Base-by-base conservation (phyloP, 2,113 vertebrate genomes). In the Cavia porcellus region DNA sequence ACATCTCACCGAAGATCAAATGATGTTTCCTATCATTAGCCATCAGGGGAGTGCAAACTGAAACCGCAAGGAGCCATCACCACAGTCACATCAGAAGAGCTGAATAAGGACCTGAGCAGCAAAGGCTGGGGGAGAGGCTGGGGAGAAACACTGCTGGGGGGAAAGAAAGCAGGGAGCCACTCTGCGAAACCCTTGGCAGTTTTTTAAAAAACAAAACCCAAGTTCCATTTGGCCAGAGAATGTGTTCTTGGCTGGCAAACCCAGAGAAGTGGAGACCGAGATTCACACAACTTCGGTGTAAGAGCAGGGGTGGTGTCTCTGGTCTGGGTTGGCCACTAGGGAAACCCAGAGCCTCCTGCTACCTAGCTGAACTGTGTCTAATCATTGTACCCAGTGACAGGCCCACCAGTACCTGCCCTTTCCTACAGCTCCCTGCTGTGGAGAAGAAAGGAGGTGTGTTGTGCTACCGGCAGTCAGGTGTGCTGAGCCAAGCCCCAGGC, bases 151-250 rank as follows among this genome's bases (percentile, higher is more conserved):
- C 5, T 47, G 22, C 61, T 72, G 47, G n/a, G 72, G 55, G 24
- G 90, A 72, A 8, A 3, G 8, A 19, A n/a, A 61, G 38, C 19
- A 14, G 28, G 35, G 32, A 4, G n/a, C 28, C 55, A 35, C 25
- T 42, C 25, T 30, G 24, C 1, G 47, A 72, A 79, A 68, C 59
- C 50, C 19, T 47, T 42, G 61, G 7, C 15, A 59, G 35, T 62
- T 79, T 93, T 77, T 88, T 72, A 45, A 79, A 87, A 79, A 89
- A 85, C 22, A 7, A 85, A 86, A 84, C 30, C 42, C 59, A 32
- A 12, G 57, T 82, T 45, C 35, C 30, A 64, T 35, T 22, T 66
- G 24, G 66, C 47, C 11, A 90, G 64, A 25, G 22, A 35, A 64
- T 52, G 24, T 22, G 24, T 20, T 75, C 42, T 74, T 68, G 47